phyloP scores from a whole-genome alignment of 2,797 vertebrate species.

The Pangasius sanitwongsei region DNA sequence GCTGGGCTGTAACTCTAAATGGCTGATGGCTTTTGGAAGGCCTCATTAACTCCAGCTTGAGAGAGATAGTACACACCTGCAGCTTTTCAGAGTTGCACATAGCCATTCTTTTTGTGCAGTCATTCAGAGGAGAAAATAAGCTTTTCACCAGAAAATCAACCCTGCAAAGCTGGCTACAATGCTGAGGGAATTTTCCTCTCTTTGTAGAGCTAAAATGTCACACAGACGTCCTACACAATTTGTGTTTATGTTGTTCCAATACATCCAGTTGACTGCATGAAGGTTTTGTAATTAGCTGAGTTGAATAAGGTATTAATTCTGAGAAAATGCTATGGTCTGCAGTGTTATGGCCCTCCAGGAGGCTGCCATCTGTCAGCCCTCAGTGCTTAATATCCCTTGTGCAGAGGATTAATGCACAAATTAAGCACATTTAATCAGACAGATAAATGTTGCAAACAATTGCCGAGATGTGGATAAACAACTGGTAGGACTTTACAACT shows the following conservation, averaged over 20 bases:
- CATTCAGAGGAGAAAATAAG: constrained; percentile 11
- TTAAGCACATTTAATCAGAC: constrained; percentile 21
- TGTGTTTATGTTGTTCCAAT: background rate
- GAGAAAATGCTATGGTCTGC: constrained; percentile 17
- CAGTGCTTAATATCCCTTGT: background rate
- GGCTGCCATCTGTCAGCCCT: constrained; percentile 24
- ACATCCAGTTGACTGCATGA: background rate
- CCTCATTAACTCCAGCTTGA: constrained; percentile 27
- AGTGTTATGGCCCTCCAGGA: background rate
- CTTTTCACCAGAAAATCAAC: constrained; percentile 15
- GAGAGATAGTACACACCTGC: constrained; percentile 17
- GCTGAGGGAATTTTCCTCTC: background rate
- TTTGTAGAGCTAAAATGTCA: constrained; percentile 1
- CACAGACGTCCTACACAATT: background rate
- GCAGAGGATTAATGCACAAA: constrained; percentile 23
- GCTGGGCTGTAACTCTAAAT: constrained; percentile 30
- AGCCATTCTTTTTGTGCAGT: background rate
- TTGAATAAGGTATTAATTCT: constrained; percentile 23
- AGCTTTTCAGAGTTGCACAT: background rate
- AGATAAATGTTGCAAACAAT: constrained; percentile 20
- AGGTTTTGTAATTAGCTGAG: background rate
- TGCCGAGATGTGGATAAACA: constrained; percentile 9
- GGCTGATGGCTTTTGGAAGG: constrained; percentile 5
- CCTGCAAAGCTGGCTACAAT: background rate
- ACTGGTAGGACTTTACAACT: background rate